These are phyloP conservation scores for Acanthosepion esculentum DNA, from an alignment of 2,888 invertebrate genomes.

Conservation along the genomic window DNA sequence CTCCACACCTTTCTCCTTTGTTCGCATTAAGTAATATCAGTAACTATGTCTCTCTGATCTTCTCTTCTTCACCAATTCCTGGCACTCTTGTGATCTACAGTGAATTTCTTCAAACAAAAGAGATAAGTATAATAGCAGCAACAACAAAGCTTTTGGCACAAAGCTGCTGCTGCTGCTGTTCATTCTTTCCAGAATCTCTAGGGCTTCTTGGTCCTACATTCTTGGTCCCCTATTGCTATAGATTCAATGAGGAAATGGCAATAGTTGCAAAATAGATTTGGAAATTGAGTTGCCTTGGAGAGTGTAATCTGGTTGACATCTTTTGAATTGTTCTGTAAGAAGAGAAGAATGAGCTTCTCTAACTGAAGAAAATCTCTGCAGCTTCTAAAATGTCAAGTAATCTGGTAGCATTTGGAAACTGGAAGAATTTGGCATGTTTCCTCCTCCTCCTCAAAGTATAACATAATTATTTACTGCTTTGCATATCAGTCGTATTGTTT, in stretches of 20 bases:
- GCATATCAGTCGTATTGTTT: not conserved
- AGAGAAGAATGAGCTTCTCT: not conserved
- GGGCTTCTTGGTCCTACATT: not conserved
- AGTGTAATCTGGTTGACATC: not conserved
- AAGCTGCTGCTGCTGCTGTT: not conserved
- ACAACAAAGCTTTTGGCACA: not conserved
- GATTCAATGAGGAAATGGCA: not conserved
- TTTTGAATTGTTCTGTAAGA: not conserved
- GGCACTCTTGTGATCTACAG: not conserved
- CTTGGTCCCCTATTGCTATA: not conserved
- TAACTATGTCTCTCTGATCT: not conserved
- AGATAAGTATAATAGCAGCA: not conserved
- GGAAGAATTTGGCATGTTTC: not conserved
- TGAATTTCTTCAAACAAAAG: not conserved
- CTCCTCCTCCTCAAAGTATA: not conserved
- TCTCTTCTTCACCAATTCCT: not conserved
- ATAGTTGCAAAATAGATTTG: not conserved
- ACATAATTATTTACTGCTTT: not conserved
- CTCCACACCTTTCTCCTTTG: not conserved
- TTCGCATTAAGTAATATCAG: not conserved
- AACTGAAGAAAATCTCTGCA: not conserved
- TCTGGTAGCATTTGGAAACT: not conserved
- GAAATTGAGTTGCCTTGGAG: not conserved
- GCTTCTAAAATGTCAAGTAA: not conserved
- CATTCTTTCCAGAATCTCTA: not conserved